Base-by-base conservation (phyloP, 2,888 invertebrate genomes). In the Spialia ferax region DNA sequence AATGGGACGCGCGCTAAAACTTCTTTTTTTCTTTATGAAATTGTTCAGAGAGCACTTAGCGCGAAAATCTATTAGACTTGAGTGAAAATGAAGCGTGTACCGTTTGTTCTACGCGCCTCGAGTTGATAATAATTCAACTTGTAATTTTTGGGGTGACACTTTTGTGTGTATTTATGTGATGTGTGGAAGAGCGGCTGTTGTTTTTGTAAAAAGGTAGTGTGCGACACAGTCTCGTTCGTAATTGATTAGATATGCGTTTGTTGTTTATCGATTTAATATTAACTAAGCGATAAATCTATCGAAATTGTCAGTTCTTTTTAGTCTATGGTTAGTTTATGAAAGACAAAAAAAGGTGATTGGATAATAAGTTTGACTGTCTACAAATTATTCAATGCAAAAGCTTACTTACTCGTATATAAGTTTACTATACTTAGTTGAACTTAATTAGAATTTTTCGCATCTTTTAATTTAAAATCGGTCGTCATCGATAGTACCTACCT, bases 41-140 rank as follows among this genome's bases (percentile, higher is more conserved):
- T 87, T 87, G 87, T 89, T 83, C 82, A 74, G 77, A 81, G 85
- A 90, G 90, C 91, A 91, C 91, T 93, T 92, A 92, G 86, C 81
- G 80, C 75, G 85, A 79, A 84, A 86, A 89, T 90, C 90, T 91
- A 90, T 91, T 91, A 87, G 83, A 83, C 77, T 77, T 73, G 82
- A 77, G 82, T 83, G 80, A 82, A 76, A 75, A 78, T 76, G 76
- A 77, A 77, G 77, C 66, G 72, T 75, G 75, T 75, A 74, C 54
- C 73, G 70, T 69, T 71, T 72, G 70, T 74, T 72, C 70, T 69
- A 68, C 71, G 69, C 61, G 70, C 68, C 45, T 67, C 55, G 52
- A 45, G 65, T 54, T 68, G 63, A 60, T 59, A 48, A 48, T 56
- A 50, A 45, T 54, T 66, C 50, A 66, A 32, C 42, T 42, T 29